Evolutionary conservation across 2,888 invertebrate genomes (phyloP).

Genomic region (Pyrrhosoma nymphula): DNA sequence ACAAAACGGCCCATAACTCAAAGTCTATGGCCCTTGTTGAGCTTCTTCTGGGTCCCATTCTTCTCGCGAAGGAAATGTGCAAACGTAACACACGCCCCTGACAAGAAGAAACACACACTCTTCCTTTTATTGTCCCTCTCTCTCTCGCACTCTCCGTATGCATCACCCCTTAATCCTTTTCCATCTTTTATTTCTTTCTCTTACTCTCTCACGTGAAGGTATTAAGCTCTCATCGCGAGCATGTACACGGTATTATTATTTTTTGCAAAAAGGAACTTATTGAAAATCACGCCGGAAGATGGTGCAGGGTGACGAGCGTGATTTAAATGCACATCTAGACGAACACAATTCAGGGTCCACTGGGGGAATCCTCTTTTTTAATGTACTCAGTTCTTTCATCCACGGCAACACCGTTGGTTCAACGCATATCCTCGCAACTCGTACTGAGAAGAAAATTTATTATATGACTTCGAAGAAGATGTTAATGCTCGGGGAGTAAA

Average conservation of each 20-base stretch:
- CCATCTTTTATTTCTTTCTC: not conserved
- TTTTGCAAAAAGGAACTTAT: not conserved
- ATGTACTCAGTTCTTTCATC: not conserved
- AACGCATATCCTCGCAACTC: not conserved
- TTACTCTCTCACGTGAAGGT: not conserved
- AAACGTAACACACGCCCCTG: not conserved
- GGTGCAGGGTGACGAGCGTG: not conserved
- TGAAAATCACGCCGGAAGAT: not conserved
- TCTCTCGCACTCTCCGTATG: not conserved
- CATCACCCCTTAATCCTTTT: not conserved
- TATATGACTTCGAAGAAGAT: not conserved
- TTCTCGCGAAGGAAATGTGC: conserved; percentile 7
- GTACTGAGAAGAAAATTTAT: not conserved
- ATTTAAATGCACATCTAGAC: not conserved
- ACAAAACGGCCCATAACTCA: conserved; percentile 32
- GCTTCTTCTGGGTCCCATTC: conserved; percentile 20
- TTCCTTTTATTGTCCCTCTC: not conserved
- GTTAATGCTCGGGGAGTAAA: not conserved
- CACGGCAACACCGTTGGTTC: not conserved
- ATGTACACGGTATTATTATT: not conserved
- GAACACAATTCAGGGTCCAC: not conserved
- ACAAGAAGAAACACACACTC: not conserved
- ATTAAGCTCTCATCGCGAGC: not conserved
- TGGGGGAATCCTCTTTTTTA: not conserved
- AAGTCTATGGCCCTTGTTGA: conserved; percentile 32